phyloP scores from a whole-genome alignment of 2,797 vertebrate genomes.

The Periparus ater region DNA sequence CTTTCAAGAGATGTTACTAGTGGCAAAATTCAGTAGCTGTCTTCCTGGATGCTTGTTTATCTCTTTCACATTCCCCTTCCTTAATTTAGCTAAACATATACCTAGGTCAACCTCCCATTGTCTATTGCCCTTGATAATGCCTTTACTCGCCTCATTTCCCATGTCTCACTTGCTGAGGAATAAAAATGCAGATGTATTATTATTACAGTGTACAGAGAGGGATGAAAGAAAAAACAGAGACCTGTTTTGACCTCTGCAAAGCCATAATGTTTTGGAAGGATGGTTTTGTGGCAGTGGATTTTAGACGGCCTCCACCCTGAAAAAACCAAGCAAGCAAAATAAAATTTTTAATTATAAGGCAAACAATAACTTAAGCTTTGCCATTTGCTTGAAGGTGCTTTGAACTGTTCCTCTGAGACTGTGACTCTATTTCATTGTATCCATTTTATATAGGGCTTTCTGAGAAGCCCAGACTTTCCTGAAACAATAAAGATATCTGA shows the following conservation, averaged over 20 bases:
- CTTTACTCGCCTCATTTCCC: background rate
- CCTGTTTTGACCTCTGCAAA: background rate
- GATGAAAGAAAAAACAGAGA: background rate
- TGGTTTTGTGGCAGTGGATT: background rate
- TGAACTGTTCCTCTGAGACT: background rate
- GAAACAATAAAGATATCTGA: background rate
- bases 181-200: background rate
- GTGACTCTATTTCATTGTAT: background rate
- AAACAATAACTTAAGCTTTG: background rate
- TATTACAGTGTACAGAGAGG: background rate
- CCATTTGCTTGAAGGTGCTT: background rate
- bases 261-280: background rate
- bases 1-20: slow-evolving; percentile 17
- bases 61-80: background rate
- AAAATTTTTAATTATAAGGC: background rate
- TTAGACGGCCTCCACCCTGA: background rate
- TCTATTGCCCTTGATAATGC: background rate
- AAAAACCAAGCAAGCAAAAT: background rate
- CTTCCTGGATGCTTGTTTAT: slow-evolving; percentile 4
- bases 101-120: background rate
- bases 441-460: background rate
- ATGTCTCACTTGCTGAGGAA: background rate
- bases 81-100: slow-evolving; percentile 18
- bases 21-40: slow-evolving; percentile 16
- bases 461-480: background rate